Base-by-base conservation (phyloP, 2,888 invertebrate species). In the Andrena bicolor region DNA sequence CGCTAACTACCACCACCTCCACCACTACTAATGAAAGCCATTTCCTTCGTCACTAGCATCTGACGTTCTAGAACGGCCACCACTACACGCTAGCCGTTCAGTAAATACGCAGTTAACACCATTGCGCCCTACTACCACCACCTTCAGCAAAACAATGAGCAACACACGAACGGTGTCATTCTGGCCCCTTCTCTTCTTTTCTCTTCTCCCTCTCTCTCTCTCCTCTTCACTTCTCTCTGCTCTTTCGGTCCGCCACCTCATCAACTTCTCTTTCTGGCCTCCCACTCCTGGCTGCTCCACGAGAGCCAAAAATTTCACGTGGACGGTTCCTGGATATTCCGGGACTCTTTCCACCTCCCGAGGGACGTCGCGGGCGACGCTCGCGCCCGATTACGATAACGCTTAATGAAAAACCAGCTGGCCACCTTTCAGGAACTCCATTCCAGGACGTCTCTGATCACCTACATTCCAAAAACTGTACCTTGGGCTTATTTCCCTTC, bases 101-200 rank as follows among this genome's bases (percentile, higher is more conserved):
- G 84, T 86, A 86, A 86, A 85, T 86, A 86, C 84, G 64, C 48
- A 63, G 85, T 86, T 85, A 86, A 83, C 85, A 76, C 83, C 80
- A 80, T 83, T 76, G 80, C 74, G 32, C 41, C 48, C 64, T 63
- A 85, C 85, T 66, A 86, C 84, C 60, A 86, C 85, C 48, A 75
- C 56, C 71, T 64, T 66, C 73, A 49, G 51, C 70, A 75, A 73
- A 80, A 85, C 85, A 85, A 85, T 85, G 86, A 85, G 86, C 77
- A 85, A 84, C 72, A 76, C 84, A 81, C 71, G 70, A 82, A 75
- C 82, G 71, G 82, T 82, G 82, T 82, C 82, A 82, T 82, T 74
- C 81, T 53, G 60, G 26, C 70, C 69, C 76, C 76, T 51, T 71
- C 60, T 74, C 65, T 72, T 49, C 65, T 70, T 49, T 61, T 20